Evolutionary conservation across 2,113 vertebrate species (phyloP).

Genomic region (Leptosomus discolor): DNA sequence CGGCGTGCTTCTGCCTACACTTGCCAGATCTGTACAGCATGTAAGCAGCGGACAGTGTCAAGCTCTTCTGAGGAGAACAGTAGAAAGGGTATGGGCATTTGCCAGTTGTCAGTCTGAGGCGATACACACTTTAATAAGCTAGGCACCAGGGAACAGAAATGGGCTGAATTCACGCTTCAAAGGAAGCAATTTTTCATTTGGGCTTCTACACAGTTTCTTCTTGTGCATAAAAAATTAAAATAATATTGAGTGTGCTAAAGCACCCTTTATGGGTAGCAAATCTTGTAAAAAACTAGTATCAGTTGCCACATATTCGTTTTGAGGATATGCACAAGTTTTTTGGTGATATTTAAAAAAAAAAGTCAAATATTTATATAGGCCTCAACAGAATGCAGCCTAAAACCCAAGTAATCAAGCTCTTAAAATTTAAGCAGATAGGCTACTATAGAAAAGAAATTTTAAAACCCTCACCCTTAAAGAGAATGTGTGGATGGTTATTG

Average conservation of each 20-base stretch:
- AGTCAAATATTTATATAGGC: neutral
- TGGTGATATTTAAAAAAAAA: neutral
- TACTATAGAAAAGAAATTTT: neutral
- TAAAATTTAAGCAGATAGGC: neutral
- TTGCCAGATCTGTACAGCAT: neutral
- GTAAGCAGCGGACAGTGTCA: conserved; percentile 5
- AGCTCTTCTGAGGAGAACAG: neutral
- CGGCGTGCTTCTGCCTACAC: neutral
- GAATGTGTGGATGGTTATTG: neutral
- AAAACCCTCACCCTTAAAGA: neutral
- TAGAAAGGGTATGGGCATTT: conserved; percentile 2
- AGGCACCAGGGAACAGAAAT: neutral
- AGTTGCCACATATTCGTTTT: neutral
- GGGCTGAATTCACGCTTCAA: neutral
- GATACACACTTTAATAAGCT: neutral
- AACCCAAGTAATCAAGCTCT: neutral
- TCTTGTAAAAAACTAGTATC: neutral
- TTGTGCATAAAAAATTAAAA: neutral
- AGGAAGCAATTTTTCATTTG: neutral
- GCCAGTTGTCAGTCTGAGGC: neutral
- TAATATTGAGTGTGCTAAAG: neutral
- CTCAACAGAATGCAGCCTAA: neutral
- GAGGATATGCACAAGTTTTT: neutral
- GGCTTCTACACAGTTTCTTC: neutral
- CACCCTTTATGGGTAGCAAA: neutral